These are phyloP conservation scores for Daktulosphaira vitifoliae DNA, from an alignment of 1,140 invertebrate genomes.

Conservation along the genomic window DNA sequence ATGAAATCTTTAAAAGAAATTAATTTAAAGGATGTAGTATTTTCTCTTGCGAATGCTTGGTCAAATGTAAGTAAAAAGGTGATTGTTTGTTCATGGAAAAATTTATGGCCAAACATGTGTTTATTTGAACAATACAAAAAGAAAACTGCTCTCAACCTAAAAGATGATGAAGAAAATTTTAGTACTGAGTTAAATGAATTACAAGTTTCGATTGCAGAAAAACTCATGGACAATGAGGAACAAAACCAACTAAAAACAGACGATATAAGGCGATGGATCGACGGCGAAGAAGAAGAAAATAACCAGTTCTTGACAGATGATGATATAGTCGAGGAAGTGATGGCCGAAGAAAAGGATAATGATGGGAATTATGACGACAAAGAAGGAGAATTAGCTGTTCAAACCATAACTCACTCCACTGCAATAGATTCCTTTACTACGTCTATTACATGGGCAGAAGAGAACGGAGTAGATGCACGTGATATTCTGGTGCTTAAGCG, in stretches of 20 bases:
- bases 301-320: neutral
- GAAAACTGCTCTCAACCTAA: neutral
- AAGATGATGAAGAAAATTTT: neutral
- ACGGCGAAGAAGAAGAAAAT: neutral
- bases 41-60: conserved; percentile 1
- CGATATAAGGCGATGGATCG: no score
- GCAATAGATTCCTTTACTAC: neutral
- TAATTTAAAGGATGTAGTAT: conserved; percentile 5
- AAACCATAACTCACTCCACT: neutral
- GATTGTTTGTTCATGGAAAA: conserved; percentile 2
- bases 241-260: neutral
- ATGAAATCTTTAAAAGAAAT: conserved; percentile 13
- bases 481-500: conserved; percentile 1
- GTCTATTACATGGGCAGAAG: neutral
- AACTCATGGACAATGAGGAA: neutral
- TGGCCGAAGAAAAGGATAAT: neutral
- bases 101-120: neutral
- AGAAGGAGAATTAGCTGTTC: neutral
- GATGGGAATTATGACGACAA: neutral
- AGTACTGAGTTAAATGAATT: neutral
- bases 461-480: neutral
- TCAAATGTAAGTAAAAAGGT: neutral
- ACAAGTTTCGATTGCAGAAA: neutral
- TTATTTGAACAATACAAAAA: conserved; percentile 1
- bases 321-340: neutral